Evolutionary conservation across 2,113 vertebrate genomes (phyloP), one percentile per base, ranked within the genome.

Genomic region (Lagopus leucura): DNA sequence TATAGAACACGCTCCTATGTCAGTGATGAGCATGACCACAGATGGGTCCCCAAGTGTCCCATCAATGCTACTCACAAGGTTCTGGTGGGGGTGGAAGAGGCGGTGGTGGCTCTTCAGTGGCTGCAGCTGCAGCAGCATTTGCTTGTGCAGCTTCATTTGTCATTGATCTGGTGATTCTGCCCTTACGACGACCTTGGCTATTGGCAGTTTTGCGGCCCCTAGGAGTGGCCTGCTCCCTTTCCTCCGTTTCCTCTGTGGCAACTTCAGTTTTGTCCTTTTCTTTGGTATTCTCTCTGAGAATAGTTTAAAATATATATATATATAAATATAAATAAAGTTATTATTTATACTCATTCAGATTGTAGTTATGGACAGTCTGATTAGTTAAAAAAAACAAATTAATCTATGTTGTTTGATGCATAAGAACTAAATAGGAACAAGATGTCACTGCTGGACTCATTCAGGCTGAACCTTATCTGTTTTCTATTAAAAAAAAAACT

Each of bases 121-220:
- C 96, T 3, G 98, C 95, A 2, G 98, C 97, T 4, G 98, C 98
- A 9, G 98, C 99, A 20, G 98, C 98, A 32, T 95, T 98, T 66
- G 98, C 98, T 54, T 98, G 98, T 1, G 99, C 99, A 11, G 99
- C 99, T 95, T 99, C 99, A 58, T 98, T 99, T 80, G 99, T 99
- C 99, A 99, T 99, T 79, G 99, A 99, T 85, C 99, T 98, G 80
- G 99, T 99, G 97, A 99, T 98, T 54, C 99, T 97, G 97, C 99
- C 99, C 95, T 99, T 99, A 27, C 99, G 97, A 14, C 99, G 99
- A 77, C 99, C 99, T 96, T 99, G 99, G 94, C 99, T 99, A 91
- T 99, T 99, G 94, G 99, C 99, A 2, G 99, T 99, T 98, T 99
- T 99, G 88, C 99, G 98, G 55, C 99, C 99, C 88, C 99, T 98